Conservation (phyloP, 2,888 invertebrate species). For the Caenorhabditis becei region DNA sequence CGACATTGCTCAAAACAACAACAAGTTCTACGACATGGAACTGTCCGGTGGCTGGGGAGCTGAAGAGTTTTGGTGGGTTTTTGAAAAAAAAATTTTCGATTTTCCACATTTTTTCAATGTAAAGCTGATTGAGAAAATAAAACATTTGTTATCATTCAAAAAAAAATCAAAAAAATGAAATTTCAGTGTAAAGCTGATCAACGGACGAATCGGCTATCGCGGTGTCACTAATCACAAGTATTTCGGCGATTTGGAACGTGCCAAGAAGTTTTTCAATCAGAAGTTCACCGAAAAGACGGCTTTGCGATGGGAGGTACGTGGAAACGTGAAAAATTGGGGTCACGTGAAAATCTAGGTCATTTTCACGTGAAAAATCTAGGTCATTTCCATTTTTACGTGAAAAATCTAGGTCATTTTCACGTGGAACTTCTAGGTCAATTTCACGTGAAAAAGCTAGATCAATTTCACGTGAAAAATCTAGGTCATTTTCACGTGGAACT, state of each 20-base stretch:
- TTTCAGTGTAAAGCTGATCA: slow-evolving; percentile 59
- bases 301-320: slow-evolving; percentile 44
- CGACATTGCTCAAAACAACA: slow-evolving; percentile 55
- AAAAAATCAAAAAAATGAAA: background rate
- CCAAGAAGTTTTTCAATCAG: slow-evolving; percentile 39
- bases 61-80: slow-evolving; percentile 29
- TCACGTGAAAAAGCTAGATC: too few relatives aligned
- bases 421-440: too few relatives aligned
- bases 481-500: too few relatives aligned
- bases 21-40: slow-evolving; percentile 65
- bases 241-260: slow-evolving; percentile 30
- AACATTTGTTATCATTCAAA: background rate
- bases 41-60: slow-evolving; percentile 29
- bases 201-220: slow-evolving; percentile 59
- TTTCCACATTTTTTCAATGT: background rate
- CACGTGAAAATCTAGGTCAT: too few relatives aligned
- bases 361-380: too few relatives aligned
- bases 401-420: too few relatives aligned
- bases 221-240: slow-evolving; percentile 51
- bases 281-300: slow-evolving; percentile 53
- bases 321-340: too few relatives aligned
- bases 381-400: too few relatives aligned
- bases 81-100: background rate
- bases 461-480: too few relatives aligned
- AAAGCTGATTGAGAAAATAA: slow-evolving; percentile 12